Evolutionary conservation across 2,113 vertebrate species (phyloP), one percentile per base, ranked within the genome.

Genomic region (Atractosteus spatula): DNA sequence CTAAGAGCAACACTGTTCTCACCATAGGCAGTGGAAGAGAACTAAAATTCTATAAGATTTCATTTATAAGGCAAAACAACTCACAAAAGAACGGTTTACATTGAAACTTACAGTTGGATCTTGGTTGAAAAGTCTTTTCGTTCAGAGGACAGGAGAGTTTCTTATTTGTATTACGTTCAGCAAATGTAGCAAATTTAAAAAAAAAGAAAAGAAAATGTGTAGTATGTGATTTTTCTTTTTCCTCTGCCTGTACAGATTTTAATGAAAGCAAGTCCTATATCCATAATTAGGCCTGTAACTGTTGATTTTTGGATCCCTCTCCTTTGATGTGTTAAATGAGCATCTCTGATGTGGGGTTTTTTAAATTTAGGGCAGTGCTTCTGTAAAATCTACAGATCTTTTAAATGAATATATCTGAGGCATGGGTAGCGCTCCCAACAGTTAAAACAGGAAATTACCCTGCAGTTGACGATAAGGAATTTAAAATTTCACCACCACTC

Each of bases 251-350:
- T 72, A 82, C 61, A 80, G 75, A 76, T 88, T 87, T 89, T 89
- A 91, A 85, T 89, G 80, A 87, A 85, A 83, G 69, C 55, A 64
- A 81, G 81, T 79, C 78, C 77, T 72, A 71, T 62, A 80, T 74
- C 80, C 79, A 74, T 82, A 74, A 68, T 81, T 86, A 80, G 67
- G 74, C 71, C 76, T 68, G 71, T 67, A 70, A 72, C 80, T 79
- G 81, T 84, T 78, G 75, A 82, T 83, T 81, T 86, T 81, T 85
- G 74, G 73, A 79, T 89, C 83, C 85, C 70, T 45, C 77, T 0
- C 41, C 81, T 87, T 88, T 88, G 78, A 89, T 85, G 83, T 84
- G 80, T 83, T 74, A 72, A 85, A 79, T 70, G 68, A 71, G 76
- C 82, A 76, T 86, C 81, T 85, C 76, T 81, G 72, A 68, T 8